These are phyloP conservation scores for Silurus glanis DNA, from an alignment of 2,113 vertebrate species.

Conservation along the genomic window DNA sequence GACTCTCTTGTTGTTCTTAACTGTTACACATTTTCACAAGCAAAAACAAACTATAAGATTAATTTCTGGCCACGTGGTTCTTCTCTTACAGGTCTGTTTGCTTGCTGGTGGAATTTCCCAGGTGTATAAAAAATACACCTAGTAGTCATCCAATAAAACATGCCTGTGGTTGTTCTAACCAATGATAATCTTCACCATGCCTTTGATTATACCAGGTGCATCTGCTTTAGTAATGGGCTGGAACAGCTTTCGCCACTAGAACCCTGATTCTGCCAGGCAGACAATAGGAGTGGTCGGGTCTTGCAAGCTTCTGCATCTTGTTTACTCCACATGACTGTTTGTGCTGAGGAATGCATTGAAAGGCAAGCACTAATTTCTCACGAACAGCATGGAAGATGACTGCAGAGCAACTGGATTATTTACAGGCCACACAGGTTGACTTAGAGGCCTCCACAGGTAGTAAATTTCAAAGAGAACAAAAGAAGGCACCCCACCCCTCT, in stretches of 20 bases:
- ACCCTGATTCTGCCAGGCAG: conserved; percentile 22
- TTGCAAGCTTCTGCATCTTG: conserved; percentile 42
- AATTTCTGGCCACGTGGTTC: background rate
- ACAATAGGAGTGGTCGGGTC: conserved; percentile 20
- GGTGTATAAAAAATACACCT: conserved; percentile 29
- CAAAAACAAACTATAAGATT: background rate
- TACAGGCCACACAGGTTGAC: conserved; percentile 36
- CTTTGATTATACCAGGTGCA: conserved; percentile 44
- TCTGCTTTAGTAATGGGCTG: conserved; percentile 38
- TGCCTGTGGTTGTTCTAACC: conserved; percentile 34
- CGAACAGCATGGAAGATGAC: conserved; percentile 29
- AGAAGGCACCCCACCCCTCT: background rate
- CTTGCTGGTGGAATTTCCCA: conserved; percentile 42
- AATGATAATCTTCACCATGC: conserved; percentile 41
- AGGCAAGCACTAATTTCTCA: conserved; percentile 25
- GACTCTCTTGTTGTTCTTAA: background rate
- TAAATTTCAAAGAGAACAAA: conserved; percentile 24
- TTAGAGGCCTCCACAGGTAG: conserved; percentile 27
- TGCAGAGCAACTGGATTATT: background rate
- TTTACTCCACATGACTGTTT: conserved; percentile 29
- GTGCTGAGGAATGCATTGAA: conserved; percentile 29
- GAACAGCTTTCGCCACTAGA: conserved; percentile 39
- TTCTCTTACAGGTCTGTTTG: conserved; percentile 13
- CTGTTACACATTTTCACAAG: background rate
- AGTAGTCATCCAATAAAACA: conserved; percentile 21